Base-by-base conservation (phyloP, 2,113 vertebrate species). In the Chamaetylas fuelleborni region DNA sequence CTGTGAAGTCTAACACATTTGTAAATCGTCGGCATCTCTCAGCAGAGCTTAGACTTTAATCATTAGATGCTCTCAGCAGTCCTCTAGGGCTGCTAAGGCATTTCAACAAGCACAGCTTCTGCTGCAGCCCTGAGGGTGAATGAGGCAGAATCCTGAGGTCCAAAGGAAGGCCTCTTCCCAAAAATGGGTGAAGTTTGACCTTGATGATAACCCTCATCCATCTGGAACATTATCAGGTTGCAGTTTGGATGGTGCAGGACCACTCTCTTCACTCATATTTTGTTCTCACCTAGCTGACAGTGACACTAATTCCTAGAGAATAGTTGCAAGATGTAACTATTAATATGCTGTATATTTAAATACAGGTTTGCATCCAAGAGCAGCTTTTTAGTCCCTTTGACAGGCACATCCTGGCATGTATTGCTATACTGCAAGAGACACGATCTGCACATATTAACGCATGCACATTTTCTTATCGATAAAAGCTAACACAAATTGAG, bases 291-390 rank as follows among this genome's bases (percentile, higher is more conserved):
- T 81, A 83, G 53, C 53, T 94, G 88, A 64, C 78, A 81, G 53
- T 86, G 90, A 78, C 57, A 81, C 29, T 85, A 87, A 93, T 94
- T 72, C 42, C 72, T 86, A 73, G 42, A 91, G 51, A 85, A 80
- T 25, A 78, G 42, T 83, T 93, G 66, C 71, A 73, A 78, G 69
- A 91, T 87, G 48, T 42, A 71, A 64, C 58, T 93, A 95, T 92
- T 92, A 92, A 91, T 82, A 77, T 4, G 36, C 8, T 82, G 51
- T 76, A 38, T 60, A 93, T 92, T 94, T 92, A 88, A 92, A 82
- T 31, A 77, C 57, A 82, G 54, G 64, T 82, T 90, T 79, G 70
- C 45, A 57, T 90, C 77, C 77, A 88, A 93, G 43, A 86, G 29
- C 70, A 82, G 57, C 33, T 83, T 94, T 81, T 92, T 79, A 61